Conservation (phyloP, 2,797 vertebrate genomes). For the Schizothorax lantsangensis region DNA sequence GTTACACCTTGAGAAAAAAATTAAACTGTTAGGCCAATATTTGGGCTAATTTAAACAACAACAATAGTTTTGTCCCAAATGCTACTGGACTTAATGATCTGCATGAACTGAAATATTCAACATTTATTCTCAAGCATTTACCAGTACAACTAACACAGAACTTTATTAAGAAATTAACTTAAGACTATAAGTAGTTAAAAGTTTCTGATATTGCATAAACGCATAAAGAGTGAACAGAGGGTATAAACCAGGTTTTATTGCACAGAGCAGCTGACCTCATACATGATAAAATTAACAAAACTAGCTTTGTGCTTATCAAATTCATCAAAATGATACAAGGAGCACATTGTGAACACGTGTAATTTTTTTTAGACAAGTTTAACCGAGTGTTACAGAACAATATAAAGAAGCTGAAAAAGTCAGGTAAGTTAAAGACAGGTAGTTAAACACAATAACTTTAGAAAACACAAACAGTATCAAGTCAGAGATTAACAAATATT, state of each 20-base stretch:
- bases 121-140: background rate
- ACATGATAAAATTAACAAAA: slow-evolving; percentile 2
- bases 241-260: slow-evolving; percentile 22
- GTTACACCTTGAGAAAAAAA: background rate
- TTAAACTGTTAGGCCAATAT: background rate
- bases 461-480: background rate
- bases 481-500: slow-evolving; percentile 10
- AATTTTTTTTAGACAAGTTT: background rate
- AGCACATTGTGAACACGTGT: background rate
- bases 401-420: background rate
- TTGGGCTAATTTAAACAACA: background rate
- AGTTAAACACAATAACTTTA: slow-evolving; percentile 32
- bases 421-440: slow-evolving; percentile 2
- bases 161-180: slow-evolving; percentile 3
- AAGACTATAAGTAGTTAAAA: background rate
- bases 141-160: background rate
- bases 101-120: background rate
- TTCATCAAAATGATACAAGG: background rate
- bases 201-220: background rate
- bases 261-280: background rate
- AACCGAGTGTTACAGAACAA: background rate
- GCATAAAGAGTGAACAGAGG: background rate
- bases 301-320: background rate
- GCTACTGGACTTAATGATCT: background rate
- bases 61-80: background rate